Evolutionary conservation across 1,140 invertebrate genomes (phyloP), one percentile per base, ranked within the genome.

Genomic region (Globodera rostochiensis): DNA sequence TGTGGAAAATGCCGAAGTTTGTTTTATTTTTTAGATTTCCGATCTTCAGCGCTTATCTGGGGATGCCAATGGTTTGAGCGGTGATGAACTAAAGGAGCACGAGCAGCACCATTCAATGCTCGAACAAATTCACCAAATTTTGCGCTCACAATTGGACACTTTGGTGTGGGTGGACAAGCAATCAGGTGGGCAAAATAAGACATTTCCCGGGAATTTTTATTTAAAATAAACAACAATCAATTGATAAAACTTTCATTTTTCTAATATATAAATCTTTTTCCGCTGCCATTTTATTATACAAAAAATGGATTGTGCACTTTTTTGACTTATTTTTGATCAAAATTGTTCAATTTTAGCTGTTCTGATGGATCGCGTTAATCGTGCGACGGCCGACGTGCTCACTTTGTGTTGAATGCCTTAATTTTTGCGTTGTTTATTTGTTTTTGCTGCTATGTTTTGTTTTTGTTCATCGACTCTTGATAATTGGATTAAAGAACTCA

Each of bases 131-230:
- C 82, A 80, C 47, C 80, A 83, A 66, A 84, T 83, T 49, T 66
- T 83, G 9, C 80, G 82, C 45, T 80, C 77, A 21, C 82, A 83
- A 21, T 36, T 83, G 25, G 82, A 83, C n/a, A 83, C 83, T 49
- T 73, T 83, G n/a, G 45, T 53, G n/a, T 83, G 82, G 82, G 82
- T 83, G 11, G 82, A 83, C 13, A 82, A 83, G 53, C 82, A 83
- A 19, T 80, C 82, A 21, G 82, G 82, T 69, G 21, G n/a, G 25
- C 25, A 25, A 25, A 36, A 36, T 3, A 36, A 36, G 36, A 1
- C 36, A 36, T 36, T 36, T 36, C 36, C 36, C 36, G 36, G 36
- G 36, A 25, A 4, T 46, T 36, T 9, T 76, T 64, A 50, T 50
- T 50, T n/a, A n/a, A n/a, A n/a, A n/a, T n/a, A n/a, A n/a, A n/a